Conservation (phyloP, 2,888 invertebrate genomes). For the Epinotia ramella region DNA sequence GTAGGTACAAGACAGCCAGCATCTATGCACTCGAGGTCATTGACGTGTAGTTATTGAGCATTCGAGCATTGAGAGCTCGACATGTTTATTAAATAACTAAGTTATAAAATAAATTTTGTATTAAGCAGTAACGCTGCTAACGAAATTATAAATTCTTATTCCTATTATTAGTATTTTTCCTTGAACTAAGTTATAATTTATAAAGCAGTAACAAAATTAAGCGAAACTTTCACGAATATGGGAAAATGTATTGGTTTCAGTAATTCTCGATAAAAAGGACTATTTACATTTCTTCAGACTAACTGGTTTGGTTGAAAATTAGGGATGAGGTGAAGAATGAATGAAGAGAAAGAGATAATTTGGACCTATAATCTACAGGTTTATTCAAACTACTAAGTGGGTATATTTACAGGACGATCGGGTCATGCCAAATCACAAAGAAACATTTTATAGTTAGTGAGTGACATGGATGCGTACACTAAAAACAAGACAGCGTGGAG, state of each 20-base stretch:
- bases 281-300: constrained; percentile 7
- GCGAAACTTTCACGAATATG: background rate
- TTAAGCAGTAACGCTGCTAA: no score
- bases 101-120: background rate
- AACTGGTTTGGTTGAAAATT: constrained; percentile 6
- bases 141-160: no score
- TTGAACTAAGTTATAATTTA: constrained; percentile 2
- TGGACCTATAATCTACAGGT: background rate
- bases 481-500: constrained; percentile 64
- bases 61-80: constrained; percentile 22
- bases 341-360: background rate
- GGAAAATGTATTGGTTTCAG: background rate
- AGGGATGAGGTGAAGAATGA: constrained; percentile 18
- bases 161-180: no score
- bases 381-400: background rate
- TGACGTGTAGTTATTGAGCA: constrained; percentile 11
- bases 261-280: background rate
- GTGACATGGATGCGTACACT: constrained; percentile 52
- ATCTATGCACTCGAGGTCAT: constrained; percentile 15
- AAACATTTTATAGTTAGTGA: constrained; percentile 30
- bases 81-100: constrained; percentile 19
- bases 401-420: constrained; percentile 14
- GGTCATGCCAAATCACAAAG: constrained; percentile 37
- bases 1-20: constrained; percentile 4
- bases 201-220: background rate